phyloP scores from a whole-genome alignment of 2,888 invertebrate species.

The Leptogaster cylindrica region DNA sequence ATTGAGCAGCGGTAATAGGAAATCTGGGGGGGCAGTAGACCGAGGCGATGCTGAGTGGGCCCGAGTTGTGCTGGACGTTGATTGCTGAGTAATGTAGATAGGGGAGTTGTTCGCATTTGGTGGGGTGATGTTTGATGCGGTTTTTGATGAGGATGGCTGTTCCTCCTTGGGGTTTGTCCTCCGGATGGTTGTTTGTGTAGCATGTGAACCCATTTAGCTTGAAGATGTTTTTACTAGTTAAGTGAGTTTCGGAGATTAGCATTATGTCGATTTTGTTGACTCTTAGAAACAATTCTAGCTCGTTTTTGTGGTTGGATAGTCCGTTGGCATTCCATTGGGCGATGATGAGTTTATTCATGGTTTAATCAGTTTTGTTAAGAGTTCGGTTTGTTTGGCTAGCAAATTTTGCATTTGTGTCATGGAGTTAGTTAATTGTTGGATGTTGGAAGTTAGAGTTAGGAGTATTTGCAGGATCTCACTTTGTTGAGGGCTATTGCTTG shows the following conservation, averaged over 20 bases:
- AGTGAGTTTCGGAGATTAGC: not conserved
- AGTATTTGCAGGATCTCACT: conserved; percentile 1
- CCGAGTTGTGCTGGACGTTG: not conserved
- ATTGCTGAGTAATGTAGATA: not conserved
- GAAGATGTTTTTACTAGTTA: not conserved
- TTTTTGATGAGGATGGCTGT: conserved; percentile 1
- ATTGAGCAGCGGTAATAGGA: not conserved
- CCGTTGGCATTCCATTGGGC: conserved; percentile 15
- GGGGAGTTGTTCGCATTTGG: not conserved
- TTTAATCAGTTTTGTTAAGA: not conserved
- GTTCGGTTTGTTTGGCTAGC: conserved; percentile 1
- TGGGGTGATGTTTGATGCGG: not conserved
- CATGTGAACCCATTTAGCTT: not conserved
- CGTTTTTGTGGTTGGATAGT: not conserved
- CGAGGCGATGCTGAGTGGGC: not conserved
- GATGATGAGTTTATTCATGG: not conserved
- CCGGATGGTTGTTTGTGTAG: conserved; percentile 2
- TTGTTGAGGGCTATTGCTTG: not conserved
- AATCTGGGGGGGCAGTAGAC: not conserved
- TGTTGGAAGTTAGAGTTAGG: not conserved
- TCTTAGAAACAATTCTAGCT: conserved; percentile 2
- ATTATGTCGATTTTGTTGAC: conserved; percentile 2
- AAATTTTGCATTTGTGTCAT: not conserved
- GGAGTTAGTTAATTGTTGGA: not conserved
- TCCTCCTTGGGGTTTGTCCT: not conserved